phyloP scores from a whole-genome alignment of 2,888 invertebrate genomes.

The Flabesymbios commensalis region DNA sequence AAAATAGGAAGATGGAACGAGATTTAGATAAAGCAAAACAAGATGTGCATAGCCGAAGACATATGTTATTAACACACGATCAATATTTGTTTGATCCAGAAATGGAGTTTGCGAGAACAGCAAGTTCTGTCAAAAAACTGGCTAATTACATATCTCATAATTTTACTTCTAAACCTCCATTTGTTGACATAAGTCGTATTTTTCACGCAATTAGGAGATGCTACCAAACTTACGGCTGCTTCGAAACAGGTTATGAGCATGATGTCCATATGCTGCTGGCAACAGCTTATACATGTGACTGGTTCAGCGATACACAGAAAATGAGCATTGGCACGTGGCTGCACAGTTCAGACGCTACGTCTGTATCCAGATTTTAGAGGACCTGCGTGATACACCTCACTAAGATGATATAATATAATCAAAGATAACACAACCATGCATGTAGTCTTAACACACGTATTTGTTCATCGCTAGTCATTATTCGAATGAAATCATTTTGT shows the following conservation, averaged over 20 bases:
- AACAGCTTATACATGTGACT: conserved; percentile 54
- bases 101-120: conserved; percentile 48
- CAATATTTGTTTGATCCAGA: conserved; percentile 45
- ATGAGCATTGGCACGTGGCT: conserved; percentile 49
- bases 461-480: too few relatives aligned
- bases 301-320: conserved; percentile 49
- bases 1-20: conserved; percentile 45
- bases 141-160: conserved; percentile 46
- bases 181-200: conserved; percentile 45
- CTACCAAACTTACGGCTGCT: conserved; percentile 44
- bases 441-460: too few relatives aligned
- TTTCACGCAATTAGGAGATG: conserved; percentile 48
- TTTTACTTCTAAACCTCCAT: conserved; percentile 45
- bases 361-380: too few relatives aligned
- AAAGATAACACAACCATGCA: too few relatives aligned
- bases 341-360: too few relatives aligned
- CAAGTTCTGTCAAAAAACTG: conserved; percentile 47
- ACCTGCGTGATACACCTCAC: too few relatives aligned
- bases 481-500: too few relatives aligned
- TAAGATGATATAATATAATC: too few relatives aligned
- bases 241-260: conserved; percentile 38
- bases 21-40: conserved; percentile 44
- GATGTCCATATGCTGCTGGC: conserved; percentile 57
- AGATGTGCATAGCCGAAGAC: conserved; percentile 43
- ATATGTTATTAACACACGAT: conserved; percentile 40